Evolutionary conservation across 2,797 vertebrate species (phyloP).

Genomic region (Rhinoraja longicauda): DNA sequence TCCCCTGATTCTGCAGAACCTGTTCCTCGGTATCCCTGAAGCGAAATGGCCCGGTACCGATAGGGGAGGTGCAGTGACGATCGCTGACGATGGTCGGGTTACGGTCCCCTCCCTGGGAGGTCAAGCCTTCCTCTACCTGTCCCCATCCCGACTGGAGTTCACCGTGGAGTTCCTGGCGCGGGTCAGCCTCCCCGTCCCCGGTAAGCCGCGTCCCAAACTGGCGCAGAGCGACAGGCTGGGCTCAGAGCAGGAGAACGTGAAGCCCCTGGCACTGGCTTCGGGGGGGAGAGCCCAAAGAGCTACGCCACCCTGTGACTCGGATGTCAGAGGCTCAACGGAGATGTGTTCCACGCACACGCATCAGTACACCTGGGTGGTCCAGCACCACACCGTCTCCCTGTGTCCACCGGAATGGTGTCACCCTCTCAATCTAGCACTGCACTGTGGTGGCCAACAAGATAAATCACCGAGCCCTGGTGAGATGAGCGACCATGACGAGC

Average conservation of each 20-base stretch:
- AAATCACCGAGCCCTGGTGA: not conserved
- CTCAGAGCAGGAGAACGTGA: not conserved
- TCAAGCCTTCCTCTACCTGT: slow-evolving; percentile 62
- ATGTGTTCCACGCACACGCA: slow-evolving; percentile 45
- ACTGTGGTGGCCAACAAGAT: slow-evolving; percentile 23
- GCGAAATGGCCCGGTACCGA: slow-evolving; percentile 64
- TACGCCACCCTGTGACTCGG: not conserved
- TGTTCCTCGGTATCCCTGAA: slow-evolving; percentile 54
- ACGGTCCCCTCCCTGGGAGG: slow-evolving; percentile 67
- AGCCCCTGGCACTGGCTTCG: not conserved
- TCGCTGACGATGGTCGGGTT: slow-evolving; percentile 50
- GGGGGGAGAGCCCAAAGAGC: too few species aligned
- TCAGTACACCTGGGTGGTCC: slow-evolving; percentile 63
- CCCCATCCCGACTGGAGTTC: slow-evolving; percentile 69
- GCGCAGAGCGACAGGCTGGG: not conserved
- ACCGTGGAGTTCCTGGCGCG: slow-evolving; percentile 70
- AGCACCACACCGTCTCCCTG: slow-evolving; percentile 63
- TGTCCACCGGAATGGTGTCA: slow-evolving; percentile 66
- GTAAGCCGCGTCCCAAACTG: not conserved
- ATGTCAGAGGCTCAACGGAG: slow-evolving; percentile 10
- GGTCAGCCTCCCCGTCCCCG: slow-evolving; percentile 56
- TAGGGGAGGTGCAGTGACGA: slow-evolving; percentile 44
- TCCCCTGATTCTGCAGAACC: not conserved
- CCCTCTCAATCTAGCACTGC: slow-evolving; percentile 68
- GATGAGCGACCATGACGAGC: not conserved